Base-by-base conservation (phyloP, 2,888 invertebrate genomes). In the Diarsia brunnea region DNA sequence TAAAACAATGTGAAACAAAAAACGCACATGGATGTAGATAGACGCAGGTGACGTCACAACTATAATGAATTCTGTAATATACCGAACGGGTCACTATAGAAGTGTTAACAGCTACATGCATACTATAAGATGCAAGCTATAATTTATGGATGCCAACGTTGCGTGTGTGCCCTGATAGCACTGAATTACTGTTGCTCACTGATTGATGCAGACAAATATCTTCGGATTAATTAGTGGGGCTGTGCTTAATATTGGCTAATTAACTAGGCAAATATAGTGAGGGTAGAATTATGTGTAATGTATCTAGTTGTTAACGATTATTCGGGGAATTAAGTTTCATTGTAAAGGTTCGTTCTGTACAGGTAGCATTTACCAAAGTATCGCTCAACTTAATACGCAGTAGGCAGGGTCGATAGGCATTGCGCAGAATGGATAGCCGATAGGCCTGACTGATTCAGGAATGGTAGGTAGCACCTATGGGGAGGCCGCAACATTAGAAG, bases 181-280 rank as follows among this genome's bases (percentile, higher is more conserved):
- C 64, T 78, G 84, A 90, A 84, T 89, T 89, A 90, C 85, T 80
- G 82, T 80, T 61, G 78, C 68, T 82, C 78, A 81, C 75, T 89
- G 88, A 90, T 89, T 89, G 88, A 86, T 79, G 82, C 72, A 82
- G 75, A 79, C 88, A 89, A 89, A 88, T 88, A 89, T 83, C 85
- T 87, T 81, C 66, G 78, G 73, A 81, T 82, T 89, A 86, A 88
- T 89, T 87, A 88, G 83, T 76, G 72, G 45, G 58, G 38, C 53
- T 70, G 55, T 71, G 85, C 84, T 81, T 89, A 82, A 87, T 81
- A 83, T 79, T 64, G 66, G 16, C 79, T 86, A 88, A 87, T 88
- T 84, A 84, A 84, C 79, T 84, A 10, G 5, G 74, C 70, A 86
- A 86, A 84, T 87, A 84, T 68, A 73, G 61, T 71, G 55, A 21